Base-by-base conservation (phyloP, 2,113 vertebrate species). In the Thomomys bottae region DNA sequence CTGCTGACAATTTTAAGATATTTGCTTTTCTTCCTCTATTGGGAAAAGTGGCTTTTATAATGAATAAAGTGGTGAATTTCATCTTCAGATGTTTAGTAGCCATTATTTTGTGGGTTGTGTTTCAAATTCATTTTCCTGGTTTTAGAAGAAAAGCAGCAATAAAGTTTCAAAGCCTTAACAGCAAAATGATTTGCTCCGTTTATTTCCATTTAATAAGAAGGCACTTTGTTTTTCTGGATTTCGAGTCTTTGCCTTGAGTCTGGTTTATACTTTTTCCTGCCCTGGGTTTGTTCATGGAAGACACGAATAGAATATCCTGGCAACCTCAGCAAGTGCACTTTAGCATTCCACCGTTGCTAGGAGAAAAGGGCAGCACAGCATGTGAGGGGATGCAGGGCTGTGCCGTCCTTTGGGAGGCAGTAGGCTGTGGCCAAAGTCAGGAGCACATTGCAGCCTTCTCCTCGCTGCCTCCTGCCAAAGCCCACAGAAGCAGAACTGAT, bases 241-340 rank as follows among this genome's bases (percentile, higher is more conserved):
- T 49, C 2, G 40, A 81, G 10, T 83, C 68, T 92, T n/a, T 9
- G 30, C 18, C 6, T 63, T 30, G 20, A 12, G 26, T 45, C 75
- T 64, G 45, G 18, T 68, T 88, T 88, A 40, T 34, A 24, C n/a
- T 61, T 84, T 70, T 57, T 84, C 38, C 80, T 84, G 76, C 64
- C 49, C 92, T 90, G 72, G 88, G 76, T 54, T 88, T 64, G 87
- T 59, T 36, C 84, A 30, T 81, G 30, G 84, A 87, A 49, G 77
- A 84, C 86, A 70, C 40, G 94, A 95, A 96, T 88, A 95, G 94
- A 88, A 93, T 95, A 93, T 93, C 94, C 94, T 95, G 94, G 94
- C 95, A 96, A 93, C 95, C 93, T 26, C 76, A 80, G 94, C 77
- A 49, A 32, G 81, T 87, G 68, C 84, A 88, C 95, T 90, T 89